Evolutionary conservation across 2,888 invertebrate genomes (phyloP).

Genomic region (Monoplex corrugatus): DNA sequence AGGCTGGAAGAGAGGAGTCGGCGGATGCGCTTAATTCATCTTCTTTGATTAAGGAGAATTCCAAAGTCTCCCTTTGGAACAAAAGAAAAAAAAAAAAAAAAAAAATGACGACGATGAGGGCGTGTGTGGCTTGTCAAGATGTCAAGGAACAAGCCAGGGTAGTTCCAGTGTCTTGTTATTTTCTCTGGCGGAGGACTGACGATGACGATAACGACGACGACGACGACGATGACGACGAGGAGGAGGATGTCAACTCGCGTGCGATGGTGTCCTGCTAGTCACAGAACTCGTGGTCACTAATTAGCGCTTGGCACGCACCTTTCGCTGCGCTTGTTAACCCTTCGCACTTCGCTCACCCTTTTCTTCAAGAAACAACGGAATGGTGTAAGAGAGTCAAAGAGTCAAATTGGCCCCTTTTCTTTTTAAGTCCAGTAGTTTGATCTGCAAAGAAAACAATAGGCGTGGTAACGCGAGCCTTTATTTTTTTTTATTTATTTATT

Average conservation of each 20-base stretch:
- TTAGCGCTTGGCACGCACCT: neutral
- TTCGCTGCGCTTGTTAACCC: too few species aligned
- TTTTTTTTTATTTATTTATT: too few species aligned
- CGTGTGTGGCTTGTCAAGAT: constrained; percentile 40
- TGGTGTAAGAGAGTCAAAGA: too few species aligned
- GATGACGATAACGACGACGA: too few species aligned
- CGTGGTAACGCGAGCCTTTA: too few species aligned
- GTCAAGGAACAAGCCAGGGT: neutral
- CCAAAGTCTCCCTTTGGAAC: neutral
- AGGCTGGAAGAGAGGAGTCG: neutral
- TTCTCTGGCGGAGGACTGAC: neutral
- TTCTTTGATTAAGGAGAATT: constrained; percentile 51
- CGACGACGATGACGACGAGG: too few species aligned
- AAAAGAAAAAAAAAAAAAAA: neutral
- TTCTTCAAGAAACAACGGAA: too few species aligned
- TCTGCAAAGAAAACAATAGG: too few species aligned
- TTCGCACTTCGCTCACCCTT: neutral
- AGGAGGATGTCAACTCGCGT: too few species aligned
- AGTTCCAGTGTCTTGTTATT: neutral
- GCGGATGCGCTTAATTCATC: constrained; percentile 56
- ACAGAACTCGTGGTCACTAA: neutral
- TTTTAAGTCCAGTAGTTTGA: too few species aligned
- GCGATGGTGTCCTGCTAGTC: neutral
- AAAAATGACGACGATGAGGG: constrained; percentile 42
- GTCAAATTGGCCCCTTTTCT: too few species aligned